A percentile compares a stretch with the other conserved stretches of the same genome.
These are phyloP conservation scores for Chiroxiphia lanceolata DNA, from an alignment of 2,797 vertebrate species.

Conservation along the genomic window DNA sequence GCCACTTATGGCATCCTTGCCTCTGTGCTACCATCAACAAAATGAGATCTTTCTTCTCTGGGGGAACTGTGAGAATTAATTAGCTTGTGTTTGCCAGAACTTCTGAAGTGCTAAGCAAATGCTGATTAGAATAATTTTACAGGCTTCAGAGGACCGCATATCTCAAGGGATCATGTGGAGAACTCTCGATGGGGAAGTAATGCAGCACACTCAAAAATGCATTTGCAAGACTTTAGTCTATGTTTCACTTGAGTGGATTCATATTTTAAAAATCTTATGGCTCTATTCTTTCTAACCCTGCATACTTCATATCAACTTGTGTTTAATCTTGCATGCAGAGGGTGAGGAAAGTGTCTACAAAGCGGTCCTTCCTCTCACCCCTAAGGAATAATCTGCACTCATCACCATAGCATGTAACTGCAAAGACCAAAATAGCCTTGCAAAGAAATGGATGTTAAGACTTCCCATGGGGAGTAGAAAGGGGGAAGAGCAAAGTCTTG, in stretches of 20 bases:
- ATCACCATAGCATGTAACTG: neutral
- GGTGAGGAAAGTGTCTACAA: conserved; percentile 45
- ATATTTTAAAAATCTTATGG: conserved; percentile 64
- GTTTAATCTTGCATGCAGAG: conserved; percentile 63
- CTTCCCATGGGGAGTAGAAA: neutral
- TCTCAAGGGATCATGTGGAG: conserved; percentile 65
- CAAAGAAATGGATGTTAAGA: neutral
- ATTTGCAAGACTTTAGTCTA: conserved; percentile 64
- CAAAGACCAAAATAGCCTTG: conserved; percentile 28
- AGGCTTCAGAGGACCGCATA: conserved; percentile 62
- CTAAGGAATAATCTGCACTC: conserved; percentile 29
- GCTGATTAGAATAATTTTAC: conserved; percentile 69
- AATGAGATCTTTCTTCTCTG: conserved; percentile 42
- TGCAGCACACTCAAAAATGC: conserved; percentile 62
- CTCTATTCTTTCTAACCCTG: conserved; percentile 52
- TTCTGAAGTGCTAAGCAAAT: conserved; percentile 64
- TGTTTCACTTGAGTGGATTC: conserved; percentile 62
- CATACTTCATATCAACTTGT: conserved; percentile 49
- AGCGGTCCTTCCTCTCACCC: conserved; percentile 23
- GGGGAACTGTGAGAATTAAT: conserved; percentile 61
- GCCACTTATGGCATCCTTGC: neutral
- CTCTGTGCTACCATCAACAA: conserved; percentile 35
- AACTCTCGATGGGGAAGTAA: conserved; percentile 68
- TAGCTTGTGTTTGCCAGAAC: conserved; percentile 60
- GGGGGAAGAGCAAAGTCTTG: neutral